A percentile compares a stretch with the other conserved stretches of the same genome.
Conservation (phyloP, 2,888 invertebrate genomes). For the Diogma glabrata region DNA sequence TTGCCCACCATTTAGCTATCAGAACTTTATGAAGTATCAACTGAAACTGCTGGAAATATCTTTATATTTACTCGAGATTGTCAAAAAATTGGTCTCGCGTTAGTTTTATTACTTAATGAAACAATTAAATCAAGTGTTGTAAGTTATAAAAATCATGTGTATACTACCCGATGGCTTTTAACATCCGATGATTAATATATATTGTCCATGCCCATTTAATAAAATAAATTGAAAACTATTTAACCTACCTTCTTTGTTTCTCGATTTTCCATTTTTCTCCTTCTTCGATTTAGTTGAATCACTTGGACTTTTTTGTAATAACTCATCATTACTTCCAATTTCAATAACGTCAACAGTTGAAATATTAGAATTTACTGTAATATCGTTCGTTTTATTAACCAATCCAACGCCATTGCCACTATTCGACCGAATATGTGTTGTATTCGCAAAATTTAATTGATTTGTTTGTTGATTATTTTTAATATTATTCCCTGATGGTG, state of each 20-base stretch:
- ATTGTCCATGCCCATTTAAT: no score
- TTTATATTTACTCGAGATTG: no score
- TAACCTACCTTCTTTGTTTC: conserved; percentile 34
- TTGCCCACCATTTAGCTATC: no score
- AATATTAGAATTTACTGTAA: conserved; percentile 11
- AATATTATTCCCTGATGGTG: conserved; percentile 19
- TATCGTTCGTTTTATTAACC: conserved; percentile 12
- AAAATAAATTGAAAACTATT: no score
- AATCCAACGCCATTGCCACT: not conserved
- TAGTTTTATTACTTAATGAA: no score
- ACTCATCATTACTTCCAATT: conserved; percentile 31
- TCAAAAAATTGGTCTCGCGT: no score
- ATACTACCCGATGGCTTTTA: no score
- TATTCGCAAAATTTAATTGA: not conserved
- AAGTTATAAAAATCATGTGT: no score
- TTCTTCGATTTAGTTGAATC: conserved; percentile 44
- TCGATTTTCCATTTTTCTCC: conserved; percentile 34
- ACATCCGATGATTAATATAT: no score
- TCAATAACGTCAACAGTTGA: conserved; percentile 23
- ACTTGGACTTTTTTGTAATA: conserved; percentile 42
- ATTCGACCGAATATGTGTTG: not conserved
- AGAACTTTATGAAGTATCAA: no score
- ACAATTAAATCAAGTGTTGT: no score
- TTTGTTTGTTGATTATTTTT: not conserved
- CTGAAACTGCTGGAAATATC: no score